These are phyloP conservation scores for Alitta virens DNA, from an alignment of 2,888 invertebrate genomes.

Conservation along the genomic window DNA sequence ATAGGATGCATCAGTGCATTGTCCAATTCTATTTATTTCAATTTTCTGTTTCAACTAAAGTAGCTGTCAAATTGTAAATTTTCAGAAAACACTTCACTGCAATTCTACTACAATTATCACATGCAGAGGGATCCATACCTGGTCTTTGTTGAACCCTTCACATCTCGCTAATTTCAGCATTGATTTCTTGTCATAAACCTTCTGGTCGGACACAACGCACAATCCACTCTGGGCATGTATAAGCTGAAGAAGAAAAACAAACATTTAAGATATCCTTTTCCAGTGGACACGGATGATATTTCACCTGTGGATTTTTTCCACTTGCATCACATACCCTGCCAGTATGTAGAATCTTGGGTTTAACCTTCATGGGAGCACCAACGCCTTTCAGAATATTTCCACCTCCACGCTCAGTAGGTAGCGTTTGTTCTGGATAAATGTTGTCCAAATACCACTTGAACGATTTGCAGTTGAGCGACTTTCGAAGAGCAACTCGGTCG, in stretches of 20 bases:
- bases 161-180: slow-evolving; percentile 72
- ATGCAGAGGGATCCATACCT: too few species aligned
- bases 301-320: too few species aligned
- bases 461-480: slow-evolving; percentile 73
- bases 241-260: slow-evolving; percentile 61
- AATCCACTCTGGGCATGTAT: slow-evolving; percentile 70
- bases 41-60: too few species aligned
- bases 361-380: slow-evolving; percentile 3
- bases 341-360: slow-evolving; percentile 9
- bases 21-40: too few species aligned
- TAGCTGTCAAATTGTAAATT: too few species aligned
- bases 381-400: background rate
- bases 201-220: slow-evolving; percentile 77
- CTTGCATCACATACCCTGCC: slow-evolving; percentile 15
- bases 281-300: background rate
- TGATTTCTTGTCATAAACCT: slow-evolving; percentile 76
- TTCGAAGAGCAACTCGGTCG: slow-evolving; percentile 70
- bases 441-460: slow-evolving; percentile 83
- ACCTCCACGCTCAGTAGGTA: slow-evolving; percentile 20
- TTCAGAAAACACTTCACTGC: too few species aligned
- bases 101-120: too few species aligned
- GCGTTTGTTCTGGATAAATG: slow-evolving; percentile 64
- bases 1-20: too few species aligned
- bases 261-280: background rate
- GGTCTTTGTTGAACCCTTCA: slow-evolving; percentile 35